Conservation (phyloP, 2,797 vertebrate species). For the Synaphobranchus kaupii region DNA sequence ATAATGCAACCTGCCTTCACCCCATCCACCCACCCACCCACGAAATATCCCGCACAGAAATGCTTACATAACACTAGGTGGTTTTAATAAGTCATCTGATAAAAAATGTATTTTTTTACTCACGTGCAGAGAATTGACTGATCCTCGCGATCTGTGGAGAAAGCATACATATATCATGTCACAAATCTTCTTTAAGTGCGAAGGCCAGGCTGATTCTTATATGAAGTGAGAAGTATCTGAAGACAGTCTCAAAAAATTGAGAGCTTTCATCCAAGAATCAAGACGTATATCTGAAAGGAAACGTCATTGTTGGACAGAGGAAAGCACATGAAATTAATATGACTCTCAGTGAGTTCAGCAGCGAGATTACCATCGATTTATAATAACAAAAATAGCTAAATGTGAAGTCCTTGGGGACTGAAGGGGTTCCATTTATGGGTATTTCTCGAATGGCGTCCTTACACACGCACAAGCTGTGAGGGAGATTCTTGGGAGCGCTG, state of each 20-base stretch:
- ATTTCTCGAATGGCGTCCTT: constrained; percentile 47
- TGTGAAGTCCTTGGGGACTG: constrained; percentile 36
- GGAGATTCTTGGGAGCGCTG: constrained; percentile 2
- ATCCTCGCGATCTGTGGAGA: constrained; percentile 77
- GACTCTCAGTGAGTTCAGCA: constrained; percentile 45
- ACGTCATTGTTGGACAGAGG: constrained; percentile 15
- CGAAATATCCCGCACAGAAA: background rate
- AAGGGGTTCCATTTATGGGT: constrained; percentile 62
- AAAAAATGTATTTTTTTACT: constrained; percentile 52
- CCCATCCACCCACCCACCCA: background rate
- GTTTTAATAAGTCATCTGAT: background rate
- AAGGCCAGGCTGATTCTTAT: background rate
- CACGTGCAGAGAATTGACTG: constrained; percentile 83
- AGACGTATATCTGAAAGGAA: background rate
- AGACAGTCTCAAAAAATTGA: background rate
- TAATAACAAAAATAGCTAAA: constrained; percentile 49
- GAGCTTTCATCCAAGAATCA: constrained; percentile 3
- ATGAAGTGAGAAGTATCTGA: constrained; percentile 2
- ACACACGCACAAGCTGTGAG: constrained; percentile 24
- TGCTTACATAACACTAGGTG: background rate
- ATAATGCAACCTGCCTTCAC: background rate
- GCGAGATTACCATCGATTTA: constrained; percentile 50
- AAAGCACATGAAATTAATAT: background rate
- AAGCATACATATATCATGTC: constrained; percentile 40
- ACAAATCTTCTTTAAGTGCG: background rate